phyloP scores from a whole-genome alignment of 2,113 vertebrate genomes.

The Todiramphus saurophagus region DNA sequence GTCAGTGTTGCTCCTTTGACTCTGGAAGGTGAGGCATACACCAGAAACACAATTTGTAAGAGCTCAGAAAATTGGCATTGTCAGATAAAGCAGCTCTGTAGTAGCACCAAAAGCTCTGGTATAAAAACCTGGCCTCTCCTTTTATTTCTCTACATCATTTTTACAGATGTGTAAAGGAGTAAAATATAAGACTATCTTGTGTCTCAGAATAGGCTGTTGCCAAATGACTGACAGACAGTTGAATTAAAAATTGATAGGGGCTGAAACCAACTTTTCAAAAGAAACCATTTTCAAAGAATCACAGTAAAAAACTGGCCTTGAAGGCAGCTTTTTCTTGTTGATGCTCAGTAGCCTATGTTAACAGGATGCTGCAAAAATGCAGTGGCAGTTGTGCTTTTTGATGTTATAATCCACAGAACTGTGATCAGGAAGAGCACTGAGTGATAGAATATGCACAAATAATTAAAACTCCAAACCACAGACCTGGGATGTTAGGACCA shows the following conservation, averaged over 20 bases:
- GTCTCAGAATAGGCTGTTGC: not conserved
- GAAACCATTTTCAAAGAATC: not conserved
- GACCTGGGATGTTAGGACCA: not conserved
- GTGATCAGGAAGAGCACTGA: not conserved
- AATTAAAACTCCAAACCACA: not conserved
- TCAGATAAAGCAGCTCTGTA: not conserved
- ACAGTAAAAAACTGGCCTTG: not conserved
- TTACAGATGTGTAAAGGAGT: not conserved
- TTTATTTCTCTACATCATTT: not conserved
- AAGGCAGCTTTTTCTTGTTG: not conserved
- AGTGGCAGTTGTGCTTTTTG: not conserved
- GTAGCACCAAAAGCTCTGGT: not conserved
- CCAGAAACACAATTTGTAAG: not conserved
- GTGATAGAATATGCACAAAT: not conserved
- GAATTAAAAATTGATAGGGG: not conserved
- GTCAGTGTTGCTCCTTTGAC: not conserved
- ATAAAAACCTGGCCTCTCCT: not conserved
- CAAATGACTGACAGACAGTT: not conserved
- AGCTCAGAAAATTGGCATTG: not conserved
- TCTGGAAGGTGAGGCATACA: not conserved
- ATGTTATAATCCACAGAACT: not conserved
- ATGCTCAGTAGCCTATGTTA: not conserved
- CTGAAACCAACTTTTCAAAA: not conserved
- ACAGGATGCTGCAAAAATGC: not conserved
- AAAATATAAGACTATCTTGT: not conserved